Base-by-base conservation (phyloP, 1,140 invertebrate species). In the Bathynomus jamesi region DNA sequence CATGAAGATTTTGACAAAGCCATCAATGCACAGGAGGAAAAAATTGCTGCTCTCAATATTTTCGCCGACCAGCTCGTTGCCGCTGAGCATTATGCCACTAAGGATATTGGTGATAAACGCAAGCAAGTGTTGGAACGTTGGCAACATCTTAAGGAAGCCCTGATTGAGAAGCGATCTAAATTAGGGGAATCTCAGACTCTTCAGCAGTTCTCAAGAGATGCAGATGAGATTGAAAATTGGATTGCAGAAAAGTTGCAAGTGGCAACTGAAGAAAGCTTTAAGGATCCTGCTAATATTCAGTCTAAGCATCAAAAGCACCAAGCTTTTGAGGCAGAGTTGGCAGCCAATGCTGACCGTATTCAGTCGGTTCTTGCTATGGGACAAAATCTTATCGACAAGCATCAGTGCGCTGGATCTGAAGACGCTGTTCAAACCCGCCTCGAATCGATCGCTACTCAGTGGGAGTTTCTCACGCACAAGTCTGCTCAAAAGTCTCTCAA, bases 1-100 rank as follows among this genome's bases (percentile, higher is more conserved):
- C 97, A 99, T 83, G 98, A 99, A 84, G 97, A 99, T 85, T 99
- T 99, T 81, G 96, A 99, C 81, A 97, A 99, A 83, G 97, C 97
- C n/a, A 99, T 99, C 79, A 96, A 94, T 81, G 94, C 93, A 3
- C 94, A 92, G 86, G 95, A 99, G 83, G 96, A 99, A 81, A 99
- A 99, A 84, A 99, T 99, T 76, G 93, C 91, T 2, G 90, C 93
- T 61, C 83, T 99, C 65, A 92, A 96, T 81, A 90, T 90, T 11
- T 87, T 99, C 73, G 96, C 96, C 27, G 94, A 98, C 82, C 95
- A 98, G 80, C 84, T 99, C 77, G 93, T 97, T 66, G 89, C 89
- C 28, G 89, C 92, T 65, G 92, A 96, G 76, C 96, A 99, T 84
- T 99, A 99, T 85, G 96, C 96, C 46, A 87, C 90, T 0, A 86